Evolutionary conservation across 2,797 vertebrate species (phyloP).

Genomic region (Acropternis orthonyx): DNA sequence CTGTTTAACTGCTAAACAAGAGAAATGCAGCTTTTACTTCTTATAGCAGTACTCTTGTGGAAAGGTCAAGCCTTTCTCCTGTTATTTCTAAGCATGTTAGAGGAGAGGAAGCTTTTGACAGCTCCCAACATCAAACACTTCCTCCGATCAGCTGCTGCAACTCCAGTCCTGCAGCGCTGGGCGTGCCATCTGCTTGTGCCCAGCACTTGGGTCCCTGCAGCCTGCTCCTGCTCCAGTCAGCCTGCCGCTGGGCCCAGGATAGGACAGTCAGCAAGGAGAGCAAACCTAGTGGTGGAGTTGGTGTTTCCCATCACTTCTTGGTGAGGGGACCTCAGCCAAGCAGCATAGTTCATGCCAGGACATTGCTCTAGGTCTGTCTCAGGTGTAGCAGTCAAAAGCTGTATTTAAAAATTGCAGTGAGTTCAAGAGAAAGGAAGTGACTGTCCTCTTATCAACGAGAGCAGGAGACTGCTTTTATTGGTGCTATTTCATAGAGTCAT

Average conservation of each 20-base stretch:
- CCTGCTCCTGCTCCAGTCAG: background rate
- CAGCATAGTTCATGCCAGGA: background rate
- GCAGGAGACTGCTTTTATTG: background rate
- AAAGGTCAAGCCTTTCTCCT: background rate
- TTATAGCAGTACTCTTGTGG: background rate
- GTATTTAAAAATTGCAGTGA: background rate
- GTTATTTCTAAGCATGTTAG: background rate
- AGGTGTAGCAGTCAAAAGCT: background rate
- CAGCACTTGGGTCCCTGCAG: accelerated
- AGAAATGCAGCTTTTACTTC: background rate
- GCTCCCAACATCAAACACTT: background rate
- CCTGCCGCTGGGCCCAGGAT: background rate
- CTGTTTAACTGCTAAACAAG: background rate
- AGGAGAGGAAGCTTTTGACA: background rate
- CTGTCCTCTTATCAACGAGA: background rate
- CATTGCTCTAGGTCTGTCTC: background rate
- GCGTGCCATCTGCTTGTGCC: background rate
- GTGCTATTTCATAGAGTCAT: background rate
- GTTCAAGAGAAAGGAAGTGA: background rate
- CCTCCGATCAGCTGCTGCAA: background rate
- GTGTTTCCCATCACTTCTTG: background rate
- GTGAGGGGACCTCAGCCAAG: background rate
- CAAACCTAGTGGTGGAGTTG: accelerated
- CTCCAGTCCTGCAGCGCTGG: accelerated
- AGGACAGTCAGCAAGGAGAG: accelerated